Evolutionary conservation across 2,797 vertebrate genomes (phyloP).

Genomic region (Tokudaia tokunoshimensis): DNA sequence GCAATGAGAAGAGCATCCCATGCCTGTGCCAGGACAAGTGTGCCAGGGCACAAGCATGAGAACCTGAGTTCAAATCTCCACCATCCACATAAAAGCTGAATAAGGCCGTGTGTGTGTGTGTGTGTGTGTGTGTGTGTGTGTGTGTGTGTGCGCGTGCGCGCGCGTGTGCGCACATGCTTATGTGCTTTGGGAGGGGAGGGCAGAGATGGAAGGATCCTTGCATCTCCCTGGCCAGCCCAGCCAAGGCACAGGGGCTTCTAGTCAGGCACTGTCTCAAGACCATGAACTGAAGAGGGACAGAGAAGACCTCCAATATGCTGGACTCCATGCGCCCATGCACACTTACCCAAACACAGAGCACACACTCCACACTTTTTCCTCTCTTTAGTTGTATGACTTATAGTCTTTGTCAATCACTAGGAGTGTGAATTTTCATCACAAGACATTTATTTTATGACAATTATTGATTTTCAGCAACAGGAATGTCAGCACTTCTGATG

Average conservation of each 20-base stretch:
- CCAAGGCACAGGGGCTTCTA: neutral
- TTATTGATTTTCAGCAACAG: conserved; percentile 65
- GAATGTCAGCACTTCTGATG: conserved; percentile 62
- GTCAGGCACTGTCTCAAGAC: neutral
- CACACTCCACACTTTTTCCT: neutral
- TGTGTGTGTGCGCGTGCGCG: rapidly evolving
- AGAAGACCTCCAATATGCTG: neutral
- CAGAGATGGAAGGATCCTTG: no score
- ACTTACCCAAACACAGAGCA: neutral
- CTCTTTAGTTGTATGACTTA: neutral
- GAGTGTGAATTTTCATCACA: neutral
- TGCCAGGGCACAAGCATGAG: neutral
- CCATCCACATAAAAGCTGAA: neutral
- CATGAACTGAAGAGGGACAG: no score
- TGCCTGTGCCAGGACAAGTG: neutral
- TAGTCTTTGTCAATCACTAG: neutral
- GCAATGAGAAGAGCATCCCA: neutral
- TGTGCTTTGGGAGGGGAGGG: neutral
- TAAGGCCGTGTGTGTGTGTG: neutral
- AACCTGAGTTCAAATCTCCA: neutral
- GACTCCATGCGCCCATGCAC: neutral
- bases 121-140: no score
- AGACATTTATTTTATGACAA: conserved; percentile 63
- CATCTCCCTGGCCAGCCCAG: neutral
- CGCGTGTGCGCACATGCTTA: rapidly evolving